These are phyloP conservation scores for Puntigrus tetrazona DNA, from an alignment of 2,113 vertebrate species.

Conservation along the genomic window DNA sequence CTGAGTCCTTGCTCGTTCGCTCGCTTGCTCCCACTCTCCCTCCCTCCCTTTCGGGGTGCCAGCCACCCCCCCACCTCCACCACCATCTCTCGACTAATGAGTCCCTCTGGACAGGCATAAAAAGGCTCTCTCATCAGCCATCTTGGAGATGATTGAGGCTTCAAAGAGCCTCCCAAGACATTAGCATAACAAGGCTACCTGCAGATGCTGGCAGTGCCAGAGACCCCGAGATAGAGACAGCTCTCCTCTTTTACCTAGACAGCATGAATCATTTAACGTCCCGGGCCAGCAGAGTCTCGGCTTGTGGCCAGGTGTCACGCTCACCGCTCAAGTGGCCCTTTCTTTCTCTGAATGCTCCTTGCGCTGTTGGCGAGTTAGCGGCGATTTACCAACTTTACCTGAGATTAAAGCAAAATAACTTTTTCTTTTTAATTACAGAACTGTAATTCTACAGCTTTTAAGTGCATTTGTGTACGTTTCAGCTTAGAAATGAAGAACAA, in stretches of 20 bases:
- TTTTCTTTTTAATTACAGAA: neutral
- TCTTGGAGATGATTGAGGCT: conserved; percentile 55
- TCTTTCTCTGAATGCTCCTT: conserved; percentile 25
- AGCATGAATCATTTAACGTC: conserved; percentile 57
- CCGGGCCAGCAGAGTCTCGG: conserved; percentile 40
- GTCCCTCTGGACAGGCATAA: conserved; percentile 59
- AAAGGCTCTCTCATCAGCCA: conserved; percentile 59
- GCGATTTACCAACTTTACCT: neutral
- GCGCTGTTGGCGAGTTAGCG: conserved; percentile 1
- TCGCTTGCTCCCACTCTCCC: conserved; percentile 20
- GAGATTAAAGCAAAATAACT: conserved; percentile 3
- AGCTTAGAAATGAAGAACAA: neutral
- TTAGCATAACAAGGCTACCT: conserved; percentile 63
- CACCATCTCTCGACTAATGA: conserved; percentile 49
- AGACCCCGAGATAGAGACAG: conserved; percentile 49
- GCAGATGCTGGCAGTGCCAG: conserved; percentile 52
- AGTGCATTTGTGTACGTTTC: neutral
- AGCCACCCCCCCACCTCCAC: neutral
- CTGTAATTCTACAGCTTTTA: neutral
- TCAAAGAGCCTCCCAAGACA: conserved; percentile 56
- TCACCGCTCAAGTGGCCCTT: neutral
- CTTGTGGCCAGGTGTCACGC: conserved; percentile 44
- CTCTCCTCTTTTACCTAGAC: conserved; percentile 53
- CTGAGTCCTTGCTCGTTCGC: conserved; percentile 12
- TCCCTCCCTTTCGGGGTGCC: conserved; percentile 29